Evolutionary conservation across 92 coral and sea anemone genomes (phyloP).

Genomic region (Virgularia gustaviana): DNA sequence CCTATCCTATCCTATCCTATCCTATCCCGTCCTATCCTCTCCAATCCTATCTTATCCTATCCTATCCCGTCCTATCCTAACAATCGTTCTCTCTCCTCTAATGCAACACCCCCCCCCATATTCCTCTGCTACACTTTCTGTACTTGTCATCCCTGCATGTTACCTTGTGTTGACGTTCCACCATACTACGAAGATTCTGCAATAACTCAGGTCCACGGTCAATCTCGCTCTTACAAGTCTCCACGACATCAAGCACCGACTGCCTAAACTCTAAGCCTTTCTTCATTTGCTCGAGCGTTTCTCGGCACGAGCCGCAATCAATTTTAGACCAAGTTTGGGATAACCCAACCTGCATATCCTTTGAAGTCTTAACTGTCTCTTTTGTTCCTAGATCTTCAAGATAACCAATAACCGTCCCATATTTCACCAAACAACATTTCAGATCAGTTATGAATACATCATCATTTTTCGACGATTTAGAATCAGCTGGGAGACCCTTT

Average conservation of each 20-base stretch:
- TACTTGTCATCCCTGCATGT: too few species aligned
- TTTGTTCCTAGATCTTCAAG: background rate
- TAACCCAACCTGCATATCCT: background rate
- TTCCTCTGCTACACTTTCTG: slow-evolving; percentile 9
- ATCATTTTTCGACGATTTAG: background rate
- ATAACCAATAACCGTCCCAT: background rate
- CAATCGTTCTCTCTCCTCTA: too few species aligned
- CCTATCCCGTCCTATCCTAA: too few species aligned
- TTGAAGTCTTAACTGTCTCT: background rate
- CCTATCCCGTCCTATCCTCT: too few species aligned
- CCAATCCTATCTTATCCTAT: too few species aligned
- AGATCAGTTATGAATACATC: slow-evolving; percentile 5
- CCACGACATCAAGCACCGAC: slow-evolving; percentile 66
- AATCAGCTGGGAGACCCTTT: background rate
- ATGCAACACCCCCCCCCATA: too few species aligned
- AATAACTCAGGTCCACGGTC: slow-evolving; percentile 56
- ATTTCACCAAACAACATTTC: slow-evolving; percentile 10
- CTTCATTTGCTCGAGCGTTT: slow-evolving; percentile 28
- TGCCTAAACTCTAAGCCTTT: slow-evolving; percentile 66
- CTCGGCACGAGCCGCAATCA: slow-evolving; percentile 36
- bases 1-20: too few species aligned
- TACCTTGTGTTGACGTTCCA: slow-evolving; percentile 77
- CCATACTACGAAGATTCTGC: slow-evolving; percentile 63
- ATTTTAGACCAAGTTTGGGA: slow-evolving; percentile 15
- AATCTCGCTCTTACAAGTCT: slow-evolving; percentile 62